Conservation (phyloP, 2,888 invertebrate genomes). For the Odontothrips loti region DNA sequence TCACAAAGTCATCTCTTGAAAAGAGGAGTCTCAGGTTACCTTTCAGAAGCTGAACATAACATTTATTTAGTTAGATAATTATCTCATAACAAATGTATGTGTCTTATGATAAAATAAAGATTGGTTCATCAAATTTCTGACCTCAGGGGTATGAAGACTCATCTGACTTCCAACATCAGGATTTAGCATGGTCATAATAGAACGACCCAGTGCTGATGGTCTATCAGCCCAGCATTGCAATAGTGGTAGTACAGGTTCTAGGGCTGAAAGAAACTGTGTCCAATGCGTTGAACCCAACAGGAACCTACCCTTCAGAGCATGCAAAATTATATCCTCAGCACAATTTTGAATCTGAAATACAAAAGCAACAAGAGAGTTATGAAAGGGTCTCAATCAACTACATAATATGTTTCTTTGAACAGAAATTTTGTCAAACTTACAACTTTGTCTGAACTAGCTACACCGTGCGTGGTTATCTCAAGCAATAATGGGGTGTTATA, state of each 20-base stretch:
- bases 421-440: conserved; percentile 41
- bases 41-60: conserved; percentile 47
- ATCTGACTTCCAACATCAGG: conserved; percentile 54
- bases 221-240: conserved; percentile 57
- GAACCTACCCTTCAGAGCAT: conserved; percentile 60
- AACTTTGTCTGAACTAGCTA: conserved; percentile 49
- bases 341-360: conserved; percentile 53
- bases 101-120: no score
- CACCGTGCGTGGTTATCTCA: conserved; percentile 62
- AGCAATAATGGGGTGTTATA: conserved; percentile 56
- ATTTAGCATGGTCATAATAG: conserved; percentile 60
- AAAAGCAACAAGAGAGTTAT: conserved; percentile 14
- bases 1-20: conserved; percentile 45
- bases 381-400: no score
- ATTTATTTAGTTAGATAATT: conserved; percentile 5
- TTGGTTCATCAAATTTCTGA: neutral
- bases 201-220: conserved; percentile 54
- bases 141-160: neutral
- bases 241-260: conserved; percentile 58
- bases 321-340: conserved; percentile 59
- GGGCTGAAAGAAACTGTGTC: conserved; percentile 56
- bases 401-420: no score
- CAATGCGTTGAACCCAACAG: conserved; percentile 59
- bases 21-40: conserved; percentile 52
- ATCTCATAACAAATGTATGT: neutral